Evolutionary conservation across 1,140 invertebrate genomes (phyloP), one percentile per base, ranked within the genome.

Genomic region (Caenorhabditis latens): DNA sequence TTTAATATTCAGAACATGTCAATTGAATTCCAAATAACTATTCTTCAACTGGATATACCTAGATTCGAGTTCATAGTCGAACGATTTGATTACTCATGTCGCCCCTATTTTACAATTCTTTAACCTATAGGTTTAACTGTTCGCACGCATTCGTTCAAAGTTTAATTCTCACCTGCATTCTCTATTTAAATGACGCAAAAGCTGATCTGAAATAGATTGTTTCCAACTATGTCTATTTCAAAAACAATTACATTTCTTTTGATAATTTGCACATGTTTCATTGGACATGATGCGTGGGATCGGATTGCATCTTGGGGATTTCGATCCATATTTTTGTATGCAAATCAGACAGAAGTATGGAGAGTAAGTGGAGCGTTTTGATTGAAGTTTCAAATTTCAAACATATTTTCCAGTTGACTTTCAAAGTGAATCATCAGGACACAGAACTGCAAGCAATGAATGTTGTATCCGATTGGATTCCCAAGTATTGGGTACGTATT

Each of bases 281-380:
- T 71, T 8, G 42, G 65, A n/a, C 19, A 43, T 46, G 16, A 71
- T 43, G 65, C 65, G 19, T 46, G 65, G 42, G 65, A 71, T 71
- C 65, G 46, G 16, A 71, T 71, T 19, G n/a, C 65, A 4, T 19
- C 65, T 5, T 43, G 40, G 42, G 65, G 40, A 32, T 71, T 71
- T 11, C 14, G 65, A 43, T 43, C 65, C 14, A 43, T 46, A 19
- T 71, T 71, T 46, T 42, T 46, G 14, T 71, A 71, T n/a, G 65
- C 65, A 43, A 71, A 71, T 71, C 40, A 71, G 19, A 43, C 65
- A 19, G 65, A 13, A 7, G 65, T 71, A 4, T 71, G 65, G 65
- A 71, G 46, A 9, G 65, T 71, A 24, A 19, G 65, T 43, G 16
- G 11, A 13, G 9, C 3, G 11, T 61, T 65, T 65, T 40, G 24